Percentiles rank a stretch among this genome's conserved stretches.
Conservation (phyloP, 2,113 vertebrate species). For the Chamaetylas fuelleborni region DNA sequence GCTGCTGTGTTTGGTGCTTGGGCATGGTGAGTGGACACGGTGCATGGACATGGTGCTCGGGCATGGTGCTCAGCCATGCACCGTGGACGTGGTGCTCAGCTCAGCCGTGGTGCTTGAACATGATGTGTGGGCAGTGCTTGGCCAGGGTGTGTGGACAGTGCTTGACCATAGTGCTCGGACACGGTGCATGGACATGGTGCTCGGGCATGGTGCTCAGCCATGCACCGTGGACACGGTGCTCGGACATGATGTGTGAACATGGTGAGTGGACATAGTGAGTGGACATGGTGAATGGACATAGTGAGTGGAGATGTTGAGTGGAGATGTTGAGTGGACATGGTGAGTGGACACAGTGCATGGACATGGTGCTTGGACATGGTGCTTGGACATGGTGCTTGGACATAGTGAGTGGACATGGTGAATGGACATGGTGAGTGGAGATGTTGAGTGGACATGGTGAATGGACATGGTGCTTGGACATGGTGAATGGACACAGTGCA, state of each 20-base stretch:
- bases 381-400: too few relatives aligned
- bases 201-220: too few relatives aligned
- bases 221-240: too few relatives aligned
- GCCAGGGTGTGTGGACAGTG: rapidly evolving
- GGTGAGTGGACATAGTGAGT: rapidly evolving
- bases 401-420: too few relatives aligned
- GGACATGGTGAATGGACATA: too few relatives aligned
- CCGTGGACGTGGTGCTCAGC: background rate
- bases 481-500: rapidly evolving
- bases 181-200: background rate
- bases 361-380: too few relatives aligned
- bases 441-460: background rate
- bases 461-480: background rate
- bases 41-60: background rate
- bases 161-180: too few relatives aligned
- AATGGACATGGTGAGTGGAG: background rate
- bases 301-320: too few relatives aligned
- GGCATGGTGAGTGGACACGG: too few relatives aligned
- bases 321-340: rapidly evolving
- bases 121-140: too few relatives aligned
- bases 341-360: background rate
- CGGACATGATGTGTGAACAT: too few relatives aligned
- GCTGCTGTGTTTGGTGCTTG: background rate
- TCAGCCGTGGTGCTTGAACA: too few relatives aligned
- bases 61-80: background rate